These are phyloP conservation scores for Drosophila conformis DNA, from an alignment of 2,888 invertebrate species.

Conservation along the genomic window DNA sequence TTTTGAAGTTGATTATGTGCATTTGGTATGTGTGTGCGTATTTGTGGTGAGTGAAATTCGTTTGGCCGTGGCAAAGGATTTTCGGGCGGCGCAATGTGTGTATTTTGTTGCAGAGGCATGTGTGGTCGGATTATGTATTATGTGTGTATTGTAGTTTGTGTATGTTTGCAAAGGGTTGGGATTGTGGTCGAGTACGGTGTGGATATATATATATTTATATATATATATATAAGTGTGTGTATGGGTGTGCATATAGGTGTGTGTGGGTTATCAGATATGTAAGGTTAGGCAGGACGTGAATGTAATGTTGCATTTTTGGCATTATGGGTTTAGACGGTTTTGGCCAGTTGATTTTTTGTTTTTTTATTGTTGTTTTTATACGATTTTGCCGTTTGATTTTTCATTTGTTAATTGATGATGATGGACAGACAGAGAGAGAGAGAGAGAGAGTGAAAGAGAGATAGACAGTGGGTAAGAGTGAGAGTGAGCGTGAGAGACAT, in stretches of 20 bases:
- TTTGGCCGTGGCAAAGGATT: constrained; percentile 7
- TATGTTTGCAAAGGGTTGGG: constrained; percentile 13
- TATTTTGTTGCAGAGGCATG: constrained; percentile 13
- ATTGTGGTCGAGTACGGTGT: constrained; percentile 19
- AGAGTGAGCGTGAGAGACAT: not conserved
- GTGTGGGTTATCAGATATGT: constrained; percentile 31
- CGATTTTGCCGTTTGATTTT: constrained; percentile 29
- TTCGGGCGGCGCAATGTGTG: constrained; percentile 30
- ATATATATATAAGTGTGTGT: constrained; percentile 6
- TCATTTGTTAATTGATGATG: constrained; percentile 55
- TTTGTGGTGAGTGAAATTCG: constrained; percentile 44
- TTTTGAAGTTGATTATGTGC: constrained; percentile 64
- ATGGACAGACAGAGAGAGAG: not conserved
- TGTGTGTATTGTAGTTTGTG: constrained; percentile 7
- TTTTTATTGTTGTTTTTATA: constrained; percentile 16
- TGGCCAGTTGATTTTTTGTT: constrained; percentile 13
- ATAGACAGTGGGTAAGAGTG: not conserved
- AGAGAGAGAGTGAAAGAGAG: not conserved
- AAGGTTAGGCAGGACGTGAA: constrained; percentile 35
- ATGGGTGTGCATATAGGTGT: constrained; percentile 1
- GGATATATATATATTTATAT: not conserved
- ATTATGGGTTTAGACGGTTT: constrained; percentile 36
- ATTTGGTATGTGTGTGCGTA: constrained; percentile 34
- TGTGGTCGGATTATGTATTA: constrained; percentile 19
- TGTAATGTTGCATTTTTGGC: constrained; percentile 28